Percentiles rank a stretch among this genome's conserved stretches.
Evolutionary conservation across 2,113 vertebrate genomes (phyloP).

Genomic region (Dascyllus trimaculatus): DNA sequence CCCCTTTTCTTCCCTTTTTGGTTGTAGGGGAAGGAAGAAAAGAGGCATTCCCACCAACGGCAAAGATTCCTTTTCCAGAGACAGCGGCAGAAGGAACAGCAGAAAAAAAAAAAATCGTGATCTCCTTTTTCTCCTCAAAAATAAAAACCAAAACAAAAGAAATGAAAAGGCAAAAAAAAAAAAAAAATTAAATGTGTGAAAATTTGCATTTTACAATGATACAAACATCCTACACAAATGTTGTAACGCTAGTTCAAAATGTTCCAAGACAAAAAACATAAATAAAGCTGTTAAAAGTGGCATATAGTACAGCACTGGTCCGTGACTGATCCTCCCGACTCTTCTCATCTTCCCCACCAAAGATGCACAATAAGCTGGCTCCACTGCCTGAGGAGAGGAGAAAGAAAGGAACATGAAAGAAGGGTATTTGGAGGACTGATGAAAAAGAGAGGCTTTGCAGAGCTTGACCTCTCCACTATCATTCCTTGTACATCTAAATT

Average conservation of each 20-base stretch:
- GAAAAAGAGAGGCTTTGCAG: background rate
- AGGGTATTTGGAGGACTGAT: background rate
- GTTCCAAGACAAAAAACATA: slow-evolving; percentile 88
- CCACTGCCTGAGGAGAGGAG: slow-evolving; percentile 62
- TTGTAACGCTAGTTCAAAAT: slow-evolving; percentile 69
- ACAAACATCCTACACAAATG: slow-evolving; percentile 87
- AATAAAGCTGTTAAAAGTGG: slow-evolving; percentile 95
- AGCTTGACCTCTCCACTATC: background rate
- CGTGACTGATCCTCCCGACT: slow-evolving; percentile 77
- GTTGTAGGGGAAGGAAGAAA: slow-evolving; percentile 57
- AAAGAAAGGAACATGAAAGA: slow-evolving; percentile 28
- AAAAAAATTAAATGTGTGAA: slow-evolving; percentile 23
- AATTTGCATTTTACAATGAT: slow-evolving; percentile 84
- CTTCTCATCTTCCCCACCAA: slow-evolving; percentile 63
- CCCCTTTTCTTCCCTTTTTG: slow-evolving; percentile 63
- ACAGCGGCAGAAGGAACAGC: slow-evolving; percentile 70
- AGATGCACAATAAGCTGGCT: slow-evolving; percentile 68
- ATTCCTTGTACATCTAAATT: slow-evolving; percentile 37
- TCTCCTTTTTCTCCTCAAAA: slow-evolving; percentile 60
- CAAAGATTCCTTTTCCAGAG: slow-evolving; percentile 84
- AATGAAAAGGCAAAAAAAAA: background rate
- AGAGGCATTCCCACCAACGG: slow-evolving; percentile 71
- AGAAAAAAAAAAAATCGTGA: slow-evolving; percentile 73
- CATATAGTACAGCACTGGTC: slow-evolving; percentile 90
- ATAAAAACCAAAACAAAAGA: background rate